Conservation (phyloP, 2,797 vertebrate species). For the Rhinophrynus dorsalis region DNA sequence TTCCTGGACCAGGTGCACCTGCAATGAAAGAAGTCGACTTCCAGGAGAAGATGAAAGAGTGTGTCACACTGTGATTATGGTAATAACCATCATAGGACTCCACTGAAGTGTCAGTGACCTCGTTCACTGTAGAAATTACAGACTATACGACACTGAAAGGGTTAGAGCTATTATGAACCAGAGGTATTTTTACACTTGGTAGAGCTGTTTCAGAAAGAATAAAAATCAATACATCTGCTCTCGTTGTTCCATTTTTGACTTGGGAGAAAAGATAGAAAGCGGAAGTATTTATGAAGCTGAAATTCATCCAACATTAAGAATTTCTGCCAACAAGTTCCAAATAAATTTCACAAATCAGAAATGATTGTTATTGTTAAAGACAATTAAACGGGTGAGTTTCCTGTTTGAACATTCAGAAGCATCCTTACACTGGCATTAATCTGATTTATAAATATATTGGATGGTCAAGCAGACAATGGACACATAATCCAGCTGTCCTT, state of each 20-base stretch:
- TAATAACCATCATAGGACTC: neutral
- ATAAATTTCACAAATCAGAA: slow-evolving; percentile 63
- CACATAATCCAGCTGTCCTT: slow-evolving; percentile 62
- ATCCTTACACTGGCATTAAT: slow-evolving; percentile 54
- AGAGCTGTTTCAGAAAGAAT: slow-evolving; percentile 30
- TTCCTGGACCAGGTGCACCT: neutral
- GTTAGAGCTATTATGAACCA: neutral
- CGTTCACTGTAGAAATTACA: neutral
- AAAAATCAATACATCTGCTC: slow-evolving; percentile 61
- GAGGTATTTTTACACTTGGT: slow-evolving; percentile 42
- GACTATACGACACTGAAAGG: neutral
- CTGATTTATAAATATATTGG: slow-evolving; percentile 49
- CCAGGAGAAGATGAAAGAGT: neutral
- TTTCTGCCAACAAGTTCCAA: slow-evolving; percentile 56
- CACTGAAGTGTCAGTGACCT: neutral
- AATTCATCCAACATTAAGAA: slow-evolving; percentile 52
- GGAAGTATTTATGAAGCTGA: slow-evolving; percentile 54
- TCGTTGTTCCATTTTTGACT: slow-evolving; percentile 52
- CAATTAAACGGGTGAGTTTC: slow-evolving; percentile 60
- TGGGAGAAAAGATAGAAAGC: slow-evolving; percentile 45
- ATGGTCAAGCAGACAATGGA: slow-evolving; percentile 57
- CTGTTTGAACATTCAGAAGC: slow-evolving; percentile 58
- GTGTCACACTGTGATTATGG: neutral
- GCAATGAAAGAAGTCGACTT: neutral
- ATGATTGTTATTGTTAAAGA: slow-evolving; percentile 60